phyloP scores from a whole-genome alignment of 30 jellyfish, hydroid and myxozoan genomes.

The Pseudorhiza aurosa region DNA sequence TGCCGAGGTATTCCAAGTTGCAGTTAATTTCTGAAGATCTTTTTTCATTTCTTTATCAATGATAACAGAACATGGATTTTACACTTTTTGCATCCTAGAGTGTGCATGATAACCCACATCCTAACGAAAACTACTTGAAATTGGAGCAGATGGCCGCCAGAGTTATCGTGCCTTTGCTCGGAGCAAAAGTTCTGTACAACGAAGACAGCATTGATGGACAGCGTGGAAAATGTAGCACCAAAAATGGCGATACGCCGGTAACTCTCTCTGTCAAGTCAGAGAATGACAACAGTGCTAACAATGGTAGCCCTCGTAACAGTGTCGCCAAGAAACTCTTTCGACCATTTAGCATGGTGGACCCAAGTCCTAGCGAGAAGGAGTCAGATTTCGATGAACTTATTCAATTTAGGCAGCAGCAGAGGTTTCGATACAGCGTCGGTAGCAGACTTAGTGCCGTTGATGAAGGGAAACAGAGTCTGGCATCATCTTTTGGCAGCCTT shows the following conservation, averaged over 20 bases:
- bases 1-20: no score
- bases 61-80: no score
- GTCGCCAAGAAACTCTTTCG: slow-evolving; percentile 29
- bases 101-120: slow-evolving; percentile 81
- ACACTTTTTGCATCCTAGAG: slow-evolving; percentile 50
- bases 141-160: slow-evolving; percentile 85
- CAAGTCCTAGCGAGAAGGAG: slow-evolving; percentile 65
- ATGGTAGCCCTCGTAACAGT: slow-evolving; percentile 53
- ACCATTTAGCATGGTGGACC: slow-evolving; percentile 79
- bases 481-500: slow-evolving; percentile 95
- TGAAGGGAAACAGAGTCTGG: slow-evolving; percentile 79
- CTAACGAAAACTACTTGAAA: slow-evolving; percentile 81
- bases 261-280: slow-evolving; percentile 20
- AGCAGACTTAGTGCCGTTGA: slow-evolving; percentile 79
- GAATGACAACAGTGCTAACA: slow-evolving; percentile 18
- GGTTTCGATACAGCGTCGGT: slow-evolving; percentile 74
- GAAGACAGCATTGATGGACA: neutral
- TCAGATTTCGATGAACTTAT: slow-evolving; percentile 90
- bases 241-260: slow-evolving; percentile 12
- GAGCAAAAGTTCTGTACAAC: slow-evolving; percentile 74
- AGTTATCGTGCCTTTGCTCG: slow-evolving; percentile 83
- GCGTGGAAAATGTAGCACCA: neutral
- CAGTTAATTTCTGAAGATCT: no score
- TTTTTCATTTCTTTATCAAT: no score
- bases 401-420: slow-evolving; percentile 69